phyloP scores from a whole-genome alignment of 2,888 invertebrate species.

The Matsumyia berberina region DNA sequence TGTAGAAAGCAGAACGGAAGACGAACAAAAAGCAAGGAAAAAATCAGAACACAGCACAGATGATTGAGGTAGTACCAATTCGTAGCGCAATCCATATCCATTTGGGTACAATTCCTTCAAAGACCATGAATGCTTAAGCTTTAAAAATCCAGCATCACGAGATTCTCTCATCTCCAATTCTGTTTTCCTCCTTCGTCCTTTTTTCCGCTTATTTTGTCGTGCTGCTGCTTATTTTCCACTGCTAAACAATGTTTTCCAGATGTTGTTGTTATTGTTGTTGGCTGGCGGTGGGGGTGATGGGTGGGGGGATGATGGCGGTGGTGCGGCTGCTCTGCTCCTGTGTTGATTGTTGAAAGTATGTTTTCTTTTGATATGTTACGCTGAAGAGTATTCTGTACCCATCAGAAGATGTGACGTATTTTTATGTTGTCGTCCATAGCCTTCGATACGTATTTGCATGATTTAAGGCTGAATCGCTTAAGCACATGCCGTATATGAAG shows the following conservation, averaged over 20 bases:
- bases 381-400: conserved; percentile 34
- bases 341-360: conserved; percentile 74
- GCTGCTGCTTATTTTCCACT: conserved; percentile 73
- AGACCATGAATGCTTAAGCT: conserved; percentile 73
- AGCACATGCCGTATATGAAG: conserved; percentile 31
- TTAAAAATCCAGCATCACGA: conserved; percentile 68
- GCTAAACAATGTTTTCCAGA: conserved; percentile 65
- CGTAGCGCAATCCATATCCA: conserved; percentile 69
- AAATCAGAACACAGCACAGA: conserved; percentile 72
- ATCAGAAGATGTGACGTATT: conserved; percentile 60
- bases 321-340: conserved; percentile 19
- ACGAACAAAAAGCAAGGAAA: conserved; percentile 35
- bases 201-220: conserved; percentile 45
- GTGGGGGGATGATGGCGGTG: conserved; percentile 8
- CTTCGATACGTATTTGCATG: conserved; percentile 52
- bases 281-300: neutral
- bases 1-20: conserved; percentile 32
- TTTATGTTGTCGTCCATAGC: conserved; percentile 39
- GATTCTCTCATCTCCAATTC: conserved; percentile 29
- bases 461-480: conserved; percentile 58
- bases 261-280: conserved; percentile 42
- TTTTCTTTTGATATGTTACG: conserved; percentile 75
- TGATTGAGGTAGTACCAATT: conserved; percentile 76
- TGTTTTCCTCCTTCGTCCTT: conserved; percentile 32
- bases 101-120: conserved; percentile 67